Evolutionary conservation across 1,140 invertebrate species (phyloP), one percentile per base, ranked within the genome.

Genomic region (Amphibalanus amphitrite): DNA sequence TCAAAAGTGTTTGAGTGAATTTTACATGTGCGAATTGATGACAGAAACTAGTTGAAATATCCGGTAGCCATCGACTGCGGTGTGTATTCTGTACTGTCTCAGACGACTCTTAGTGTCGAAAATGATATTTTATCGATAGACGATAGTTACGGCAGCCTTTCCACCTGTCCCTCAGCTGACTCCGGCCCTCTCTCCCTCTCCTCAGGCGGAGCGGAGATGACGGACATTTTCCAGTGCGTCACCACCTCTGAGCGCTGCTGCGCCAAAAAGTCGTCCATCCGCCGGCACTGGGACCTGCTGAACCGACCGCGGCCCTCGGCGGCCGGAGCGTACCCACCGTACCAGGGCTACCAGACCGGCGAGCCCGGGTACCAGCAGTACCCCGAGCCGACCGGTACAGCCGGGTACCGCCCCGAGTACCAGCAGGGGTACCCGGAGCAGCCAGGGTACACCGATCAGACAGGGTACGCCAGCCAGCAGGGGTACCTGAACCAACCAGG

Each of bases 171-270:
- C 6, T 17, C 38, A 17, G 38, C 38, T 17, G 38, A 38, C 38
- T 8, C 38, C 38, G 17, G 38, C 6, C 38, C 38, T 38, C 38
- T 38, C 38, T 38, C 6, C 38, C 38, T 17, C 38, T 38, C 38
- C 38, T 38, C 78, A 91, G 90, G 89, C 79, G 92, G 93, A 77
- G 91, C 91, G 3, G 91, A 93, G 81, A 88, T 92, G 85, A 92
- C 90, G 0, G 89, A 89, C 75, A 79, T 92, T 28, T 94, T 93
- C 80, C 89, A 90, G 75, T 94, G 91, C 79, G 87, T 87, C 77
- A 82, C 84, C 0, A 89, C 89, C 33, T 59, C 47, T 13, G 90
- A 90, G 23, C 88, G 88, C 76, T 94, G 91, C 78, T 94, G 92
- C 77, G 91, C 91, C 10, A 89, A 89, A 20, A 93, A 93, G 82